Conservation (phyloP, 2,888 invertebrate species). For the Micropterix aruncella region DNA sequence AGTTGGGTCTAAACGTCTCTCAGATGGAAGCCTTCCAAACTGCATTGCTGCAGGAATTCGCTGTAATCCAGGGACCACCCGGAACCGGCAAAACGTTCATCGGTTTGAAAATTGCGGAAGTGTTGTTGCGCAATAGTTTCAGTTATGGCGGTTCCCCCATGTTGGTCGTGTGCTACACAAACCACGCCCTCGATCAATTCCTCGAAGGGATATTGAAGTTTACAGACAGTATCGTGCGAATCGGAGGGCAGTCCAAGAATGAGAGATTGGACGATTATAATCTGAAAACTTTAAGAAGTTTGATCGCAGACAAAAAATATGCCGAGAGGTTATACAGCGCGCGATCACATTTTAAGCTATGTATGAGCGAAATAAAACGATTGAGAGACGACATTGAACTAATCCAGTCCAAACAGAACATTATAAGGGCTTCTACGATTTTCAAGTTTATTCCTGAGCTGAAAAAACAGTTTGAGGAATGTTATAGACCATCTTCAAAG, state of each 20-base stretch:
- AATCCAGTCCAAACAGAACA: too few relatives aligned
- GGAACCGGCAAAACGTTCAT: constrained; percentile 78
- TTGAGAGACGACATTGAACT: too few relatives aligned
- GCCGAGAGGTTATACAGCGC: too few relatives aligned
- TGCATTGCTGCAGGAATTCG: constrained; percentile 54
- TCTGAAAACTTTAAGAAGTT: too few relatives aligned
- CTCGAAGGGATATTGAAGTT: constrained; percentile 48
- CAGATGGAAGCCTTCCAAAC: constrained; percentile 51
- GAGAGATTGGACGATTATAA: constrained; percentile 32
- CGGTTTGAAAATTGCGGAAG: constrained; percentile 40
- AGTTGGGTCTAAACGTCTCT: constrained; percentile 42
- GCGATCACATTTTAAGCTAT: too few relatives aligned
- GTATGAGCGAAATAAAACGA: too few relatives aligned
- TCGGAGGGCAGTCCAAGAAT: constrained; percentile 53
- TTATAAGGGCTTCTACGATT: too few relatives aligned
- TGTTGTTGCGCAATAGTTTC: background rate
- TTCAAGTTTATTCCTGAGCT: too few relatives aligned
- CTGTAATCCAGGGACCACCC: constrained; percentile 74
- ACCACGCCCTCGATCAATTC: constrained; percentile 78
- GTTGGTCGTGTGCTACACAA: constrained; percentile 68
- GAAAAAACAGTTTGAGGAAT: too few relatives aligned
- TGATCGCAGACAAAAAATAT: too few relatives aligned
- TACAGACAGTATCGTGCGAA: constrained; percentile 45
- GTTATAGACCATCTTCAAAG: too few relatives aligned
- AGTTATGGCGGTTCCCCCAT: constrained; percentile 28